A percentile compares a stretch with the other conserved stretches of the same genome.
Evolutionary conservation across 2,888 invertebrate species (phyloP).

Genomic region (Mechanitis mazaeus): DNA sequence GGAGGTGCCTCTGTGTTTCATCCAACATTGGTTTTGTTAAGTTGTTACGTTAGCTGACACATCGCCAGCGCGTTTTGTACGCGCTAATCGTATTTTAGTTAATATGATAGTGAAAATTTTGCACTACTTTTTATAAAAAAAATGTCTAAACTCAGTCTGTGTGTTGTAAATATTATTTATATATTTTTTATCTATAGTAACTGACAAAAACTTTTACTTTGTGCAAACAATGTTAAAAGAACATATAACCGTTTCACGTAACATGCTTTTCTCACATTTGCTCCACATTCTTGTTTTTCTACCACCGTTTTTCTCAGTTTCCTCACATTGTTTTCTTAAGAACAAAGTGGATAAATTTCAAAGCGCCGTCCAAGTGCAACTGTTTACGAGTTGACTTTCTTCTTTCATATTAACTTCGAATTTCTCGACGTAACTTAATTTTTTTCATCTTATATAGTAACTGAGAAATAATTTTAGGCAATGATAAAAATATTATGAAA

Average conservation of each 20-base stretch:
- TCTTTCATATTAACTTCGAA: slow-evolving; percentile 27
- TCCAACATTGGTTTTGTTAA: slow-evolving; percentile 52
- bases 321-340: slow-evolving; percentile 39
- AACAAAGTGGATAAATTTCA: slow-evolving; percentile 34
- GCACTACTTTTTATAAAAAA: background rate
- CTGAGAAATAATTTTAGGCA: too few relatives aligned
- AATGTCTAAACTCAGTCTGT: too few relatives aligned
- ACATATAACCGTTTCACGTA: background rate
- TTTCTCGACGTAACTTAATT: slow-evolving; percentile 10
- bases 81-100: slow-evolving; percentile 41
- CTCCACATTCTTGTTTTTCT: slow-evolving; percentile 14
- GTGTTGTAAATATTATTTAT: background rate
- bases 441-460: background rate
- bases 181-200: background rate
- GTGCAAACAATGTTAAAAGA: background rate
- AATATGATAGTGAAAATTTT: slow-evolving; percentile 7
- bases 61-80: slow-evolving; percentile 55
- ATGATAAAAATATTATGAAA: too few relatives aligned
- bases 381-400: slow-evolving; percentile 34
- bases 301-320: slow-evolving; percentile 7
- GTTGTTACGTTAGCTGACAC: slow-evolving; percentile 61
- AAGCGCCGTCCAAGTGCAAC: slow-evolving; percentile 55
- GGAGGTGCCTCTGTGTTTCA: slow-evolving; percentile 49
- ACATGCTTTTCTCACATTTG: slow-evolving; percentile 4
- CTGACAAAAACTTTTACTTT: background rate